Conservation (phyloP, 2,113 vertebrate species). For the Vulpes ferrilata region DNA sequence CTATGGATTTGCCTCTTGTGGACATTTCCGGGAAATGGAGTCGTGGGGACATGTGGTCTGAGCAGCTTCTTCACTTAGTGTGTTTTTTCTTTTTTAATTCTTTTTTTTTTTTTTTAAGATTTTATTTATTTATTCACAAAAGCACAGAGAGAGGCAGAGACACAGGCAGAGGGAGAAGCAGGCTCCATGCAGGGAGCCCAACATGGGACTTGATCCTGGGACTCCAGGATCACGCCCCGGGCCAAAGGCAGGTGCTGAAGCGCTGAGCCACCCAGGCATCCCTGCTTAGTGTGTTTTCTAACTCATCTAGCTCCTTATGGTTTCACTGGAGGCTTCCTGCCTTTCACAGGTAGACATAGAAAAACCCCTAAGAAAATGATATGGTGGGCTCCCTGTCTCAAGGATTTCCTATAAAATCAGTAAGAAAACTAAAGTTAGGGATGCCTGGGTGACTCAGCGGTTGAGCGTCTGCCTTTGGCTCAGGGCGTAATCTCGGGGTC, state of each 20-base stretch:
- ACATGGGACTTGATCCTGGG: too few relatives aligned
- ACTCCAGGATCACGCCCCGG: too few relatives aligned
- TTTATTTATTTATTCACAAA: too few relatives aligned
- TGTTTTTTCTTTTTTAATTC: neutral
- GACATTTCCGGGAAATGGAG: neutral
- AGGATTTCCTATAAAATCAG: neutral
- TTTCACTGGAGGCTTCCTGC: neutral
- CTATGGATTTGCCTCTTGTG: neutral
- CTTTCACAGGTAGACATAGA: neutral
- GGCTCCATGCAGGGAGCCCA: too few relatives aligned
- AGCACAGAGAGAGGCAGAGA: too few relatives aligned
- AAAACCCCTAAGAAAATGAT: neutral
- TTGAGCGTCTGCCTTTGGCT: too few relatives aligned
- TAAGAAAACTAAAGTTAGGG: neutral
- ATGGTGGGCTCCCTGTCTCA: neutral
- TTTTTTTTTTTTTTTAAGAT: too few relatives aligned
- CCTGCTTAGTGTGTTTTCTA: neutral
- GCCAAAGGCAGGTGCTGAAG: too few relatives aligned
- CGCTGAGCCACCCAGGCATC: too few relatives aligned
- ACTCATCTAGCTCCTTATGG: neutral
- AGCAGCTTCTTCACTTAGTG: neutral
- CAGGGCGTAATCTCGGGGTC: too few relatives aligned
- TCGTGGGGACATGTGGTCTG: rapidly evolving
- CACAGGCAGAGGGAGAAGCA: too few relatives aligned
- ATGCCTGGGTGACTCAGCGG: too few relatives aligned